A percentile compares a stretch with the other conserved stretches of the same genome.
phyloP scores from a whole-genome alignment of 2,797 vertebrate genomes.

The Tauraco hartlaubi region DNA sequence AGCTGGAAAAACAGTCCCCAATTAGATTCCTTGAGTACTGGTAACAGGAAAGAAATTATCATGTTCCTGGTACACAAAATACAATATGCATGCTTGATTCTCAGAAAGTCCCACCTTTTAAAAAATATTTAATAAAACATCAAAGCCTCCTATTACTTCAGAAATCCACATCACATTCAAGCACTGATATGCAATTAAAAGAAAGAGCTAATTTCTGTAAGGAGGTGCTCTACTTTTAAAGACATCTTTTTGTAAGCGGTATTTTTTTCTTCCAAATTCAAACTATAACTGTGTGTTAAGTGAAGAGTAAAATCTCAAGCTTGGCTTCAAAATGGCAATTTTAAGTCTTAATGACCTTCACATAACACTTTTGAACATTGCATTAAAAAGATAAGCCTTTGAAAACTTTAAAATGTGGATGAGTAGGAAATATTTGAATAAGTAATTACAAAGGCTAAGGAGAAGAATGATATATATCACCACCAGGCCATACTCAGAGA shows the following conservation, averaged over 20 bases:
- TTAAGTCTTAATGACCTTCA: conserved; percentile 76
- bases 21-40: conserved; percentile 37
- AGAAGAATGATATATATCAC: conserved; percentile 47
- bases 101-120: conserved; percentile 75
- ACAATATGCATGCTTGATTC: conserved; percentile 62
- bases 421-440: conserved; percentile 77
- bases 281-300: conserved; percentile 27
- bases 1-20: conserved; percentile 40
- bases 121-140: conserved; percentile 81
- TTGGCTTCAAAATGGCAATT: conserved; percentile 76
- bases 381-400: conserved; percentile 77
- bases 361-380: conserved; percentile 70
- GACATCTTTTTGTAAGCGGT: conserved; percentile 54
- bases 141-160: conserved; percentile 75
- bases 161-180: conserved; percentile 75
- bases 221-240: conserved; percentile 74
- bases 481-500: not conserved
- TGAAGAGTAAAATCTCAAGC: conserved; percentile 71
- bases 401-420: conserved; percentile 67
- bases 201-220: conserved; percentile 77
- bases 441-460: conserved; percentile 45
- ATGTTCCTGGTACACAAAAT: conserved; percentile 65
- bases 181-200: conserved; percentile 78
- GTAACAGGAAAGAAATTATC: conserved; percentile 65
- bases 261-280: conserved; percentile 40